A percentile compares a stretch with the other conserved stretches of the same genome.
Conservation (phyloP, 2,113 vertebrate genomes). For the Patagioenas fasciata region DNA sequence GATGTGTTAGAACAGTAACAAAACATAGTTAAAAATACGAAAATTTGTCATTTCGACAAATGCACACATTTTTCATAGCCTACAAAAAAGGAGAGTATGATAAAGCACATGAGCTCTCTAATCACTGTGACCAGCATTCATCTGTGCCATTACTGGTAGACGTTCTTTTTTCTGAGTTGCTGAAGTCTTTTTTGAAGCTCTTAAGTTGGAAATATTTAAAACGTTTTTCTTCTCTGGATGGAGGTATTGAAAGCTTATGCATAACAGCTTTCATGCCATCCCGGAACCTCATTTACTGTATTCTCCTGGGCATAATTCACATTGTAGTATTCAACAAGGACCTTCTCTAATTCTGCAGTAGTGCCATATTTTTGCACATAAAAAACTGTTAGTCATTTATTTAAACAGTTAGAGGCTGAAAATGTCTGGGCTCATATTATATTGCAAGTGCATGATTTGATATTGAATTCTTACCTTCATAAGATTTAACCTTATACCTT, state of each 20-base stretch:
- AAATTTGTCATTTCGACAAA: neutral
- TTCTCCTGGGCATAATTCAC: conserved; percentile 32
- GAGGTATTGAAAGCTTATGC: neutral
- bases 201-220: neutral
- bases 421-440: conserved; percentile 33
- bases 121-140: neutral
- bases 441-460: conserved; percentile 12
- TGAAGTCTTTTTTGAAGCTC: neutral
- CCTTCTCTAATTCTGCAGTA: conserved; percentile 33
- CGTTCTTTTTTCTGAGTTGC: neutral
- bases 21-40: neutral
- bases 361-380: conserved; percentile 16
- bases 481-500: conserved; percentile 59
- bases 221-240: neutral
- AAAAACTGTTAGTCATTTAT: neutral
- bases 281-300: neutral
- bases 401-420: conserved; percentile 40
- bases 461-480: conserved; percentile 38
- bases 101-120: neutral
- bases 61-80: neutral
- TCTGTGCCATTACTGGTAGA: neutral
- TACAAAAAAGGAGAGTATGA: neutral
- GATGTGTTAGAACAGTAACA: neutral
- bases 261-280: neutral
- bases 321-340: conserved; percentile 22